Percentiles rank a stretch among this genome's conserved stretches.
These are phyloP conservation scores for Enteromius radiatus DNA, from an alignment of 2,797 vertebrate species.

Conservation along the genomic window DNA sequence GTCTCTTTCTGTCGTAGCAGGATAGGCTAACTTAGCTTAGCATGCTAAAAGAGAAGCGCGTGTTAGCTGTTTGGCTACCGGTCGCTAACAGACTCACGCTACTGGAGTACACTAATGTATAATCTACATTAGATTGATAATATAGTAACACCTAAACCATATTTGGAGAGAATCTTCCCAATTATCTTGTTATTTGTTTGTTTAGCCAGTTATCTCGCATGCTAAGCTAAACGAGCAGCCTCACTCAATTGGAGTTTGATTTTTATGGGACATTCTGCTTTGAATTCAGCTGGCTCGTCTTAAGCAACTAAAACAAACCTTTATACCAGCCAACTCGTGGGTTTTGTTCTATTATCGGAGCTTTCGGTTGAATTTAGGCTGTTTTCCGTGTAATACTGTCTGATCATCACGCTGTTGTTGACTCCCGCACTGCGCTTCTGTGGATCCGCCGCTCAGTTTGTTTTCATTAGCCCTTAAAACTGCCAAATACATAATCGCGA, in stretches of 20 bases:
- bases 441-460: conserved; percentile 33
- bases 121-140: background rate
- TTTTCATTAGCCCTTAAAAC: conserved; percentile 22
- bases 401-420: conserved; percentile 33
- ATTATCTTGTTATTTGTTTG: background rate
- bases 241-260: conserved; percentile 6
- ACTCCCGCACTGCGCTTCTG: conserved; percentile 35
- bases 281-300: background rate
- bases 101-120: background rate
- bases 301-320: background rate
- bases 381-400: background rate
- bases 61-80: conserved; percentile 49
- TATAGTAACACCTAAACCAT: no score
- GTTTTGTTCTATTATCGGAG: background rate
- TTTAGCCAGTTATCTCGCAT: background rate
- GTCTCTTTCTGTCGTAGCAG: conserved; percentile 32
- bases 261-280: conserved; percentile 9
- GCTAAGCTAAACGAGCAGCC: conserved; percentile 32
- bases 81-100: background rate
- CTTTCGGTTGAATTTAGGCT: background rate
- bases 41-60: conserved; percentile 44
- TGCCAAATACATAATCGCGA: background rate
- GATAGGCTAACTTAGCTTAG: conserved; percentile 15
- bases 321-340: background rate
- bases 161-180: background rate